phyloP scores from a whole-genome alignment of 2,113 vertebrate species.

The Lethenteron reissneri region DNA sequence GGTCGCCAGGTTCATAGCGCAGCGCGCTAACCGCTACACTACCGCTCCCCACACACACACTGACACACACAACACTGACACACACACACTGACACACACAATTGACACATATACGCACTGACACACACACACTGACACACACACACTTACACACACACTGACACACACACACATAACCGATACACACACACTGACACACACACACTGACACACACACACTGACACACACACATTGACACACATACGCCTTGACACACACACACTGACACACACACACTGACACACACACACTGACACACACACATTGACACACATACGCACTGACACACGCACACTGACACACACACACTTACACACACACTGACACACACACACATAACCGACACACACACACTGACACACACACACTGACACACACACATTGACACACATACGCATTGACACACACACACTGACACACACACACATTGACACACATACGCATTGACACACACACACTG shows the following conservation, averaged over 20 bases:
- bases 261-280: not conserved
- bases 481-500: not conserved
- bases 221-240: not conserved
- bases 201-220: not conserved
- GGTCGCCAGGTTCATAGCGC: no score
- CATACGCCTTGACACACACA: not conserved
- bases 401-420: not conserved
- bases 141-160: not conserved
- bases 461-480: conserved; percentile 1
- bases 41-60: not conserved
- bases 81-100: no score
- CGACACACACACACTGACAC: not conserved
- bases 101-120: no score
- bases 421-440: no score
- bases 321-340: no score
- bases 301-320: no score
- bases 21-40: no score
- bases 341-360: not conserved
- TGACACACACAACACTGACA: no score
- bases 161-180: not conserved
- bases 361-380: not conserved
- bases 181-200: no score
- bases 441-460: not conserved
- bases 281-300: no score
- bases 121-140: not conserved